Evolutionary conservation across 2,888 invertebrate species (phyloP), one percentile per base, ranked within the genome.

Genomic region (Melanostoma mellinum): DNA sequence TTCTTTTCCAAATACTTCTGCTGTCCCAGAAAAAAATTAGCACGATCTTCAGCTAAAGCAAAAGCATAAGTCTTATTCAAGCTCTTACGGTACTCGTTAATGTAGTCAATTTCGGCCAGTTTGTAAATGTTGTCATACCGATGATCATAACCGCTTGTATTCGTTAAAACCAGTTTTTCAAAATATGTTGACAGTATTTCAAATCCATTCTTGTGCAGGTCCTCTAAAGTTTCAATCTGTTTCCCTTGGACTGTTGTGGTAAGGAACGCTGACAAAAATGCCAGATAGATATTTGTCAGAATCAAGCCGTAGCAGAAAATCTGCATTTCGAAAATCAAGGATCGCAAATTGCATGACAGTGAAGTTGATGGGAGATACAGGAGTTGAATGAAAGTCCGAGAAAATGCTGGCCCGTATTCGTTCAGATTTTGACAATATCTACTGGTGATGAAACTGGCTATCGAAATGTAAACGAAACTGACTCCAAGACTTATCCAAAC

Each of bases 181-280:
- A 69, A 82, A 10, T 30, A 1, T 0, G 72, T 73, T 6, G 73
- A 63, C 32, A 82, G 2, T 0, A 82, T 63, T 32, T 77, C 60
- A 0, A 69, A 30, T 3, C 82, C 82, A 38, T 68, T 77, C 2
- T 56, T 36, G 6, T 30, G 30, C 30, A 82, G n/a, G 40, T 77
- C 56, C 4, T 77, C 68, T 0, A 82, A n/a, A 8, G 63, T 73
- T 6, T 77, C 82, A 8, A 82, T 69, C 40, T 82, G 82, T 0
- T 52, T 61, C 2, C 63, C 82, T 20, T 77, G 77, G 6, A 82
- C 82, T 6, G 82, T 77, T n/a, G 82, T 82, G n/a, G 82, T 82
- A 0, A 82, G 73, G 8, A 82, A 82, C 0, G 82, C 82, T 3
- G 77, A 82, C 33, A 82, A 32, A 0, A 82, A 69, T 2, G 82